Conservation (phyloP, 2,888 invertebrate species). For the Halictus quadricinctus region DNA sequence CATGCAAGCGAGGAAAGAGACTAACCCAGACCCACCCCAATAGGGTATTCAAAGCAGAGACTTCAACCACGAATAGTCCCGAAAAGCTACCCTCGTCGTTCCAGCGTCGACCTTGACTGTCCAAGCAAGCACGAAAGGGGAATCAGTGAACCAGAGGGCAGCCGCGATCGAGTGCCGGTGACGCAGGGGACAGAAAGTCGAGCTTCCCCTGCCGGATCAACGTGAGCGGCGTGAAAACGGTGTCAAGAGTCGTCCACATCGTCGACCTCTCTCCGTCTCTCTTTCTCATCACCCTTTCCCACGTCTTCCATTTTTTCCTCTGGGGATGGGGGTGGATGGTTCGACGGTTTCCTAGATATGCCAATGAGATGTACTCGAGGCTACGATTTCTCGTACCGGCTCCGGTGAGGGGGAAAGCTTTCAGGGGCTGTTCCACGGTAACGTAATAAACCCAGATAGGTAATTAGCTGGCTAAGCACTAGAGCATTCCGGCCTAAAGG, state of each 20-base stretch:
- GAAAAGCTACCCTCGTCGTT: not conserved
- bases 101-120: slow-evolving; percentile 14
- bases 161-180: slow-evolving; percentile 33
- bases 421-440: not conserved
- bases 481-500: slow-evolving; percentile 41
- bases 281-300: not conserved
- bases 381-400: not conserved
- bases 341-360: slow-evolving; percentile 29
- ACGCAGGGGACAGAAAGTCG: slow-evolving; percentile 48
- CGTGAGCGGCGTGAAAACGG: slow-evolving; percentile 29
- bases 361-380: slow-evolving; percentile 29
- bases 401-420: not conserved
- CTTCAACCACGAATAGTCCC: not conserved
- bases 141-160: slow-evolving; percentile 16
- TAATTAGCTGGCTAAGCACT: slow-evolving; percentile 71
- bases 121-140: not conserved
- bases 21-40: not conserved
- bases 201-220: slow-evolving; percentile 22
- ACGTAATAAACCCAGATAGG: slow-evolving; percentile 52
- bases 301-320: slow-evolving; percentile 7
- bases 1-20: not conserved
- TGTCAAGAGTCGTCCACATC: slow-evolving; percentile 49
- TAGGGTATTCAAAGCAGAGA: not conserved
- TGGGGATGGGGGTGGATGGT: not conserved
- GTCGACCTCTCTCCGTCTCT: not conserved